Base-by-base conservation (phyloP, 2,888 invertebrate species). In the Cheilosia urbana region DNA sequence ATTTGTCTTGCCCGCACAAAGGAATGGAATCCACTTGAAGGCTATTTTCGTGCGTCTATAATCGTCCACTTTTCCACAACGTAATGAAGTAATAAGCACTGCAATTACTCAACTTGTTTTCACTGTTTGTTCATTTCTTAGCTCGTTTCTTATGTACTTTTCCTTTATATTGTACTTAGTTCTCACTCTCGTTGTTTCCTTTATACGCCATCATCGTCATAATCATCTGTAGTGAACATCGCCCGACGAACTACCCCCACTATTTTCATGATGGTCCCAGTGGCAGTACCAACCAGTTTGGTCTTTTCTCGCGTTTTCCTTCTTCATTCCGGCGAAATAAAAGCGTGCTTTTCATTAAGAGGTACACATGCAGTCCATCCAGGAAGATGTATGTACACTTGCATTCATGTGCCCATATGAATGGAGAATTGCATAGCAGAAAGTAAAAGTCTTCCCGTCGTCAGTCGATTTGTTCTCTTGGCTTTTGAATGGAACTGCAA, bases 71-170 rank as follows among this genome's bases (percentile, higher is more conserved):
- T 78, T 71, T 63, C 37, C 49, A 63, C 69, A 49, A n/a, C 55
- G 69, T 62, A 82, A 82, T 82, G 77, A 82, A 82, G 82, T 82
- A 77, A 77, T 82, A 77, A 82, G 77, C 47, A 77, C 45, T 71
- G 77, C 71, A 82, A 82, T 77, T 71, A 82, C 77, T 77, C 82
- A 82, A 71, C 78, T 71, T 47, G 60, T 77, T 53, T 21, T 34
- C 51, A 30, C 34, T 51, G 47, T 24, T 75, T 55, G 57, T 63
- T 58, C 37, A 62, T 60, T 65, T 55, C 53, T 49, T 49, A 42
- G 27, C 42, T 11, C 57, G 63, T 40, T 21, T 42, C 49, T 65
- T 68, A 30, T 68, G 17, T 45, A n/a, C 45, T 63, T 45, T 60
- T 63, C 49, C 11, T 37, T 57, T 57, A 15, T 68, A 19, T 19